Conservation (phyloP, 2,797 vertebrate genomes). For the Epinephelus malabaricus region DNA sequence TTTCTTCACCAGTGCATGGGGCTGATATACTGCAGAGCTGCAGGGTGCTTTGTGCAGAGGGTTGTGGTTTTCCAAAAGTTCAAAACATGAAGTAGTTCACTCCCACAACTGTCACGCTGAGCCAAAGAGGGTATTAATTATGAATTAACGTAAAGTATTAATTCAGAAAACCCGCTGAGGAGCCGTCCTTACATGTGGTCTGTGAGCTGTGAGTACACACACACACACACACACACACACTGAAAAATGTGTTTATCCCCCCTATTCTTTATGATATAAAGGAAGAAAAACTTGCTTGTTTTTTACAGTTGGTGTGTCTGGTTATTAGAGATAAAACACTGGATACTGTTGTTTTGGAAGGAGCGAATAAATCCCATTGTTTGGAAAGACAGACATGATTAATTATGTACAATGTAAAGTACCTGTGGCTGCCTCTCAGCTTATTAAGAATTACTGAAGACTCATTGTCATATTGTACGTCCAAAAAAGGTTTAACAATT, state of each 20-base stretch:
- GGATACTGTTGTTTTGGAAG: background rate
- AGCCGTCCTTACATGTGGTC: background rate
- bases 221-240: background rate
- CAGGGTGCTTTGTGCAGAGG: background rate
- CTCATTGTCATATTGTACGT: background rate
- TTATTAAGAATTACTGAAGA: background rate
- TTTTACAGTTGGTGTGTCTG: background rate
- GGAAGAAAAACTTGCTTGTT: background rate
- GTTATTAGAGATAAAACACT: background rate
- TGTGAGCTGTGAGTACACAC: background rate
- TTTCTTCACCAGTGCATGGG: background rate
- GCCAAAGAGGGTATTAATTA: conserved; percentile 29
- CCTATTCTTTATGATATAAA: background rate
- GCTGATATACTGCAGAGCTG: background rate
- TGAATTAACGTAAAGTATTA: conserved; percentile 29
- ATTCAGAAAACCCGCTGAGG: conserved; percentile 2
- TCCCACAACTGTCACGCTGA: background rate
- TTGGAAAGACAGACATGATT: background rate
- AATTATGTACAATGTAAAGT: background rate
- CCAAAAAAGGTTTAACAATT: background rate
- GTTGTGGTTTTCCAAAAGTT: background rate
- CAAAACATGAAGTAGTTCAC: conserved; percentile 2
- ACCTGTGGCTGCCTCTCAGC: background rate
- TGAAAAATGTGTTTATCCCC: background rate
- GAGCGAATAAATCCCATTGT: background rate